Evolutionary conservation across 2,888 invertebrate genomes (phyloP).

Genomic region (Nephrotoma appendiculata): DNA sequence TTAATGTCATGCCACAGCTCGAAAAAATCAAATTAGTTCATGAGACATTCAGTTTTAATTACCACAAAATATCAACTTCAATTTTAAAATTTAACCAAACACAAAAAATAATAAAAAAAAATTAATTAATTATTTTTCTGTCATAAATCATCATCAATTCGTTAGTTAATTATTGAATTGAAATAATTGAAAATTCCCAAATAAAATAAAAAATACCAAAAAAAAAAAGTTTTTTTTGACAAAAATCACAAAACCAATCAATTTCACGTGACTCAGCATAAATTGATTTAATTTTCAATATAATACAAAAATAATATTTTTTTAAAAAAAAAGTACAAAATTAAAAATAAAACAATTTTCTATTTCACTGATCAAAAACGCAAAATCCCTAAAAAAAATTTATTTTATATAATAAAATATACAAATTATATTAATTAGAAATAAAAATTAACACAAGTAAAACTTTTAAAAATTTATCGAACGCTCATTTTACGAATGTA

Average conservation of each 20-base stretch:
- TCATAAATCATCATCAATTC: neutral
- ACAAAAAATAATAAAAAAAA: neutral
- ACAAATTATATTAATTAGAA: neutral
- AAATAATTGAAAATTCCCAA: neutral
- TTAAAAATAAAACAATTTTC: neutral
- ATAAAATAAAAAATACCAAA: neutral
- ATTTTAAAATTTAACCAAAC: neutral
- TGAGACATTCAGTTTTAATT: neutral
- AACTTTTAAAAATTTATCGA: neutral
- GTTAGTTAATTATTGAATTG: neutral
- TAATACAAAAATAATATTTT: neutral
- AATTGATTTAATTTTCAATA: neutral
- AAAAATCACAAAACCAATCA: neutral
- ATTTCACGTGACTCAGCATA: neutral
- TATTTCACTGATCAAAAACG: neutral
- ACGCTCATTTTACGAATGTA: neutral
- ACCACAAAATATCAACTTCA: neutral
- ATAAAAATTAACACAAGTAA: neutral
- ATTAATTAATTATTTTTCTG: neutral
- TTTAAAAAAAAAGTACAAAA: neutral
- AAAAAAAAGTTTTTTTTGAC: neutral
- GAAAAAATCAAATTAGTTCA: neutral
- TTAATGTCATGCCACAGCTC: neutral
- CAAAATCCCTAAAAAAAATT: neutral
- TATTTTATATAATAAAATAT: neutral